Conservation (phyloP, 2,797 vertebrate genomes). For the Megalops cyprinoides region DNA sequence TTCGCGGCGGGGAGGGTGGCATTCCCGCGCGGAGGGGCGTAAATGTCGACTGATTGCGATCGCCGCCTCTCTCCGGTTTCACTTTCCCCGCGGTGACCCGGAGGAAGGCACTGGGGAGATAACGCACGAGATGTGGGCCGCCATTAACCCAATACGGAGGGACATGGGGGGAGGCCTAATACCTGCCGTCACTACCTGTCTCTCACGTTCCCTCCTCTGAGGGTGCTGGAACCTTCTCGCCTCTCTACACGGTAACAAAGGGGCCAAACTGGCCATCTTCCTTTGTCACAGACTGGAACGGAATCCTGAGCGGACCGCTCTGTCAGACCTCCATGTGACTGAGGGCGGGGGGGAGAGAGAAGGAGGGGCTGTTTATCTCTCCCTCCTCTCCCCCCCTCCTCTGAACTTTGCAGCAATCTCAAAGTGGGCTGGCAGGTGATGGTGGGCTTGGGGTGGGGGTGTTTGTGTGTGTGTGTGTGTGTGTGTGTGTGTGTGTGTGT, state of each 20-base stretch:
- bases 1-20: conserved; percentile 50
- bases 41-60: conserved; percentile 80
- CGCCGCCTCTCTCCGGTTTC: neutral
- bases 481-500: too few species aligned
- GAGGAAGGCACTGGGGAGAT: neutral
- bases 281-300: too few species aligned
- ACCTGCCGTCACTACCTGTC: too few species aligned
- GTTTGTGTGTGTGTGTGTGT: too few species aligned
- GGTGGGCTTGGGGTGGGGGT: too few species aligned
- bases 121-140: neutral
- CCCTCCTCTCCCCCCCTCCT: conserved; percentile 16
- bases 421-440: conserved; percentile 59
- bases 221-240: neutral
- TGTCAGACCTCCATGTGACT: too few species aligned
- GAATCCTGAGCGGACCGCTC: too few species aligned
- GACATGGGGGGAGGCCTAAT: too few species aligned
- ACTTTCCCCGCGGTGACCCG: neutral
- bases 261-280: neutral
- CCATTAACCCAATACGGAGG: too few species aligned
- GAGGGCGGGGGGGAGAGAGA: too few species aligned
- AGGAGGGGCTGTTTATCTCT: conserved; percentile 11
- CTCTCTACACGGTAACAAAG: neutral
- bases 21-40: conserved; percentile 71
- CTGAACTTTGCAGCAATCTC: conserved; percentile 59
- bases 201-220: neutral